Conservation (phyloP, 1,140 invertebrate genomes). For the Ooceraea biroi region DNA sequence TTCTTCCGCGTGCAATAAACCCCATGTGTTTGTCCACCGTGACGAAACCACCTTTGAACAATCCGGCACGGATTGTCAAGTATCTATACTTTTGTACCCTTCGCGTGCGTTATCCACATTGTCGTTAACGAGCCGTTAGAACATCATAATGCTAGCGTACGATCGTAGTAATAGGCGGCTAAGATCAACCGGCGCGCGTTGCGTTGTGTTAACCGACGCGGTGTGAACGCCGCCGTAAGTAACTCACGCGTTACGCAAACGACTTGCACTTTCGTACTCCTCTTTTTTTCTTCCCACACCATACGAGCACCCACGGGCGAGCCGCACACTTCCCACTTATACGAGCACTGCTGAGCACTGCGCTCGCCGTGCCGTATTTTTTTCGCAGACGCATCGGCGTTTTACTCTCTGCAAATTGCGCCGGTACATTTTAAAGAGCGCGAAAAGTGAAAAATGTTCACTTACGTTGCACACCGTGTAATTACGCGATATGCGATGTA, state of each 20-base stretch:
- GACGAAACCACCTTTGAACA: neutral
- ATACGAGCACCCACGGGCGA: constrained; percentile 71
- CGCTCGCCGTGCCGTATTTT: constrained; percentile 64
- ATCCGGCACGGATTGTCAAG: neutral
- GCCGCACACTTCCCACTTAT: constrained; percentile 72
- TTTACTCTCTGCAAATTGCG: constrained; percentile 45
- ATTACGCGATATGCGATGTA: neutral
- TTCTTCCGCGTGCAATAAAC: neutral
- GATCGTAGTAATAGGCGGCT: neutral
- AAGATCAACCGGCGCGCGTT: neutral
- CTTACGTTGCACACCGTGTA: constrained; percentile 9
- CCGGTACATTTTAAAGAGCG: constrained; percentile 23
- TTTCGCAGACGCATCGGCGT: constrained; percentile 62
- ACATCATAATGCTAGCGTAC: neutral
- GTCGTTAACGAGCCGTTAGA: neutral
- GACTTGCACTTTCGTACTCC: constrained; percentile 79
- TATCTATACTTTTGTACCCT: too few species aligned
- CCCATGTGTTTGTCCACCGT: neutral
- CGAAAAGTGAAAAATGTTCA: constrained; percentile 47
- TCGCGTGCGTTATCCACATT: neutral
- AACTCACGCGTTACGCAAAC: constrained; percentile 78
- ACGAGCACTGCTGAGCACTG: constrained; percentile 16
- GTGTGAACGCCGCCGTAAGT: constrained; percentile 71
- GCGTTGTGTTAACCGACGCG: constrained; percentile 46
- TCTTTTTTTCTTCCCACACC: constrained; percentile 77